Evolutionary conservation across 1,140 invertebrate species (phyloP), one percentile per base, ranked within the genome.

Genomic region (Papilio polyxenes): DNA sequence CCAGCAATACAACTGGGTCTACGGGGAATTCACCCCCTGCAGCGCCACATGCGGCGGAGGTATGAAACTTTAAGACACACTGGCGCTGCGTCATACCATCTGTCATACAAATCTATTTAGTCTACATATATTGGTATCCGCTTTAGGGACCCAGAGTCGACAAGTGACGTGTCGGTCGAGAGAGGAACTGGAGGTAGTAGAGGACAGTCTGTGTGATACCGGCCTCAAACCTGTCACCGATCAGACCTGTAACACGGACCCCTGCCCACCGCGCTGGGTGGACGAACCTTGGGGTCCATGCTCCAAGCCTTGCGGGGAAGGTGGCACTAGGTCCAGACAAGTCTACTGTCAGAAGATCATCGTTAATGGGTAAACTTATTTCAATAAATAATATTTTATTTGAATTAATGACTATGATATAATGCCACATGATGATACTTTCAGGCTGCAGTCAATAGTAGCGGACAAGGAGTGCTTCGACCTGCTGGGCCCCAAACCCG

Each of bases 31-130:
- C 92, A 96, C 96, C 6, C 94, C 96, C 0, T 99, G 98, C 92
- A 97, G 96, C 82, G 95, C 95, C 4, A 95, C 96, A 9, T 99
- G 98, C 91, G 98, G 98, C 23, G 97, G 97, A 95, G 98, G 98
- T 97, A 93, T 20, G 56, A 20, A 20, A 9, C n/a, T 59, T 1
- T 20, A 20, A 20, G 7, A 20, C n/a, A n/a, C 6, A 4, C 40
- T 44, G 40, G 40, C 17, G 56, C 7, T n/a, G 56, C 7, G 8
- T 59, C 56, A 59, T 8, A 59, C n/a, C 5, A n/a, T 59, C 56
- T 8, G 6, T 59, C 8, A 5, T 53, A 6, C 17, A 53, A 53
- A 59, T 20, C 56, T 59, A 59, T 59, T n/a, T 6, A 8, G 17
- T n/a, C 15, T 56, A 31, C 23, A 31, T 31, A 20, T n/a, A 59